Percentiles rank a stretch among this genome's conserved stretches.
These are phyloP conservation scores for Heteromormyrus szaboi DNA, from an alignment of 2,797 vertebrate genomes.

Conservation along the genomic window DNA sequence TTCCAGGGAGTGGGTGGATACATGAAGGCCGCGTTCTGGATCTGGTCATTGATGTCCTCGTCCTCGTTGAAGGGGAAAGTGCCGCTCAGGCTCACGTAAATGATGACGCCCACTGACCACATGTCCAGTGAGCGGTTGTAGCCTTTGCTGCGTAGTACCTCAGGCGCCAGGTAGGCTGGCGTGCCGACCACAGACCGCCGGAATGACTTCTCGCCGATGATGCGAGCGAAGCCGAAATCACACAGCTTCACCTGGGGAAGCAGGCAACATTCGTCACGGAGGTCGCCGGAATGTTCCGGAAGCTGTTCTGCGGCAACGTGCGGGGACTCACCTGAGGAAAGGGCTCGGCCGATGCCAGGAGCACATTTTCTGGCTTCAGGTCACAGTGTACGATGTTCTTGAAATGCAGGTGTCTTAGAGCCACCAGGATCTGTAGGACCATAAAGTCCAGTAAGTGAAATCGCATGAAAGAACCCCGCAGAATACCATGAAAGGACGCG, in stretches of 20 bases:
- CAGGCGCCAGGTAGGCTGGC: constrained; percentile 88
- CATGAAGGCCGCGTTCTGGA: constrained; percentile 97
- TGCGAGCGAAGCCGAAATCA: constrained; percentile 94
- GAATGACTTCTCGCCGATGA: constrained; percentile 97
- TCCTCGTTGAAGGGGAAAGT: constrained; percentile 97
- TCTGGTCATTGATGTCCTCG: constrained; percentile 96
- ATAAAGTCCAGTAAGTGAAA: neutral
- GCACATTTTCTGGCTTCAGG: constrained; percentile 94
- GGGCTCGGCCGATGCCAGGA: constrained; percentile 90
- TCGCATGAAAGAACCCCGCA: neutral
- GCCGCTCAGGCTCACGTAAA: constrained; percentile 93
- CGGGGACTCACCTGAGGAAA: constrained; percentile 79
- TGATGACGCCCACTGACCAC: constrained; percentile 96
- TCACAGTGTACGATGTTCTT: constrained; percentile 99
- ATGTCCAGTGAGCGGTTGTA: constrained; percentile 96
- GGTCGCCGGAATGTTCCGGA: neutral
- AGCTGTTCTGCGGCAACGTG: neutral
- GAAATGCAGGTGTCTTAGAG: constrained; percentile 94
- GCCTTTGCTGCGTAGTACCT: constrained; percentile 92
- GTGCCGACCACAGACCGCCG: constrained; percentile 94
- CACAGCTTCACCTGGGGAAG: constrained; percentile 84
- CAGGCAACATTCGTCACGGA: neutral
- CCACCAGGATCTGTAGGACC: constrained; percentile 82
- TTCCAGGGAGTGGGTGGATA: constrained; percentile 92
- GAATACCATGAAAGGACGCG: neutral